Base-by-base conservation (phyloP, 1,140 invertebrate genomes). In the Orussus abietinus region DNA sequence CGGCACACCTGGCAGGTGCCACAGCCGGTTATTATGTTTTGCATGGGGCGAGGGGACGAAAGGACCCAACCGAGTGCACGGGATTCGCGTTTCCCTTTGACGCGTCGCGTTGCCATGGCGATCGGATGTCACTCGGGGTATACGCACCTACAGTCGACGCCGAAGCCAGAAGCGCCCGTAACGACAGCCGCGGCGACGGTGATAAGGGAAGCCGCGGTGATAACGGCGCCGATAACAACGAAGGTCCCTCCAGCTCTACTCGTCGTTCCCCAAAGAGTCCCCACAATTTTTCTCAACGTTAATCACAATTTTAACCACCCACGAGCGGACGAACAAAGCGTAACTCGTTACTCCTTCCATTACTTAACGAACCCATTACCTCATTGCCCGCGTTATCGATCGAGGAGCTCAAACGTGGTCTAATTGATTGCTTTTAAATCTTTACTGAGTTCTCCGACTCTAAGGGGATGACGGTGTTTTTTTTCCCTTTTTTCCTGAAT, bases 311-410 rank as follows among this genome's bases (percentile, higher is more conserved):
- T 34, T 15, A 41, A 17, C 26, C 7, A 25, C 17, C 19, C 21
- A 31, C 30, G 20, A 37, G 38, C 33, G 26, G 17, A 29, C 20
- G 40, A 34, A 26, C 14, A 13, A 35, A 45, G 1, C 14, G 12
- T 4, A 14, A 19, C 18, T 4, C n/a, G 13, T 5, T 11, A 33
- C 22, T 21, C 30, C 19, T 50, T n/a, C n/a, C n/a, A n/a, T n/a
- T n/a, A n/a, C n/a, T n/a, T n/a, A n/a, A n/a, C n/a, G n/a, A 53
- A 46, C 47, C 42, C 22, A 49, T 47, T 53, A 42, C 13, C 41
- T 30, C 21, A 4, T 4, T 7, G 20, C 3, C 18, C 20, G 28
- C 20, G 11, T 37, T 37, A 17, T 10, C 20, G 18, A 22, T 11
- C 11, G 29, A 5, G 30, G 25, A 29, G 15, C 10, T 25, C 11